Evolutionary conservation across 2,797 vertebrate genomes (phyloP).

Genomic region (Buphagus erythrorhynchus): DNA sequence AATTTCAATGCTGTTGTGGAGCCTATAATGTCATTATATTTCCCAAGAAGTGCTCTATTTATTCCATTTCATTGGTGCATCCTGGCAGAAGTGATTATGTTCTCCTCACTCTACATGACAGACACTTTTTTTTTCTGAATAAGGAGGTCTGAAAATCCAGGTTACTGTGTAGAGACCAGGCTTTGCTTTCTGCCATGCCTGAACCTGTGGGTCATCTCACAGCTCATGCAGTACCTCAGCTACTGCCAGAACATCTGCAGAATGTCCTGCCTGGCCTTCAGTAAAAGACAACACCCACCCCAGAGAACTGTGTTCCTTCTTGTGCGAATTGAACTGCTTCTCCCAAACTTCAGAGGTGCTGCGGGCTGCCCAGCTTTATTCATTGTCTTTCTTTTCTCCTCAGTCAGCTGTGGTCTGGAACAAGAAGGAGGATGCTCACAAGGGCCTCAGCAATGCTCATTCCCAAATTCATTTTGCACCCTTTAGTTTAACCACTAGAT

Average conservation of each 20-base stretch:
- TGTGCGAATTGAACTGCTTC: background rate
- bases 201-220: background rate
- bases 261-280: background rate
- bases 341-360: background rate
- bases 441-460: background rate
- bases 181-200: background rate
- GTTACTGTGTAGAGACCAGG: background rate
- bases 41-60: background rate
- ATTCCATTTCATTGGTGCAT: background rate
- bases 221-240: accelerated
- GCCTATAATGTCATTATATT: background rate
- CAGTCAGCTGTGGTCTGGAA: background rate
- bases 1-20: background rate
- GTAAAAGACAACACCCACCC: background rate
- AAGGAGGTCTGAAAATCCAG: background rate
- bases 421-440: background rate
- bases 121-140: accelerated
- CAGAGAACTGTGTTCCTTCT: background rate
- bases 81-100: background rate
- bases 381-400: background rate
- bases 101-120: background rate
- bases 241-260: background rate
- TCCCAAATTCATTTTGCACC: background rate
- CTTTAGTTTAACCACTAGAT: conserved; percentile 42
- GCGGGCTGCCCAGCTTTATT: background rate